These are phyloP conservation scores for Myotis myotis DNA, from an alignment of 2,797 vertebrate genomes.

Conservation along the genomic window DNA sequence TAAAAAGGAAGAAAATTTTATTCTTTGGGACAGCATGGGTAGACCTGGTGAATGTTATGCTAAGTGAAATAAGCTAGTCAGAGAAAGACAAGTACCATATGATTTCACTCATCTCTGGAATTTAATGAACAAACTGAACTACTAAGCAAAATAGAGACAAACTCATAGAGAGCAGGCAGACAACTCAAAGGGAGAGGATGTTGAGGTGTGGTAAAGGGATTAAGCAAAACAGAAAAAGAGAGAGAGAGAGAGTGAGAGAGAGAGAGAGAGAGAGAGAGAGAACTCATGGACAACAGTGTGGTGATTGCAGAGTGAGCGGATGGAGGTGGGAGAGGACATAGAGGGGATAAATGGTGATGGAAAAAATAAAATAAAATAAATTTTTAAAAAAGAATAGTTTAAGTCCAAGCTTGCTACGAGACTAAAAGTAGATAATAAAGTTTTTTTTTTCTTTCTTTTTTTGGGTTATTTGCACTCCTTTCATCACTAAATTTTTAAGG, in stretches of 20 bases:
- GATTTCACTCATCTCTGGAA: neutral
- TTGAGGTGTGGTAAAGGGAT: neutral
- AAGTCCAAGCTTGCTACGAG: neutral
- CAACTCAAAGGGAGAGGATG: neutral
- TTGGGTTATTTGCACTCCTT: neutral
- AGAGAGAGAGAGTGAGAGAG: neutral
- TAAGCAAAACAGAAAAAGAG: neutral
- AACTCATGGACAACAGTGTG: neutral
- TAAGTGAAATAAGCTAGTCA: neutral
- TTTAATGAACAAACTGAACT: neutral
- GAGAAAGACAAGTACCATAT: neutral
- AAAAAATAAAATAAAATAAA: neutral
- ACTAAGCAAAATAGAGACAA: neutral
- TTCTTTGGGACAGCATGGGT: neutral
- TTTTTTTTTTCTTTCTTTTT: neutral
- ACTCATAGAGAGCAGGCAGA: neutral
- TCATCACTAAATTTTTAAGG: conserved; percentile 50
- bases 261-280: neutral
- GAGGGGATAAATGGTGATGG: neutral
- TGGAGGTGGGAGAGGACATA: neutral
- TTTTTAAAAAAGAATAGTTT: neutral
- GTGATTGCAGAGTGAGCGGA: neutral
- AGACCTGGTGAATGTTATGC: neutral
- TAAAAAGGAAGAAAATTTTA: neutral
- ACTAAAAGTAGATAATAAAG: neutral